Evolutionary conservation across 2,113 vertebrate species (phyloP).

Genomic region (Salvelinus namaycush): DNA sequence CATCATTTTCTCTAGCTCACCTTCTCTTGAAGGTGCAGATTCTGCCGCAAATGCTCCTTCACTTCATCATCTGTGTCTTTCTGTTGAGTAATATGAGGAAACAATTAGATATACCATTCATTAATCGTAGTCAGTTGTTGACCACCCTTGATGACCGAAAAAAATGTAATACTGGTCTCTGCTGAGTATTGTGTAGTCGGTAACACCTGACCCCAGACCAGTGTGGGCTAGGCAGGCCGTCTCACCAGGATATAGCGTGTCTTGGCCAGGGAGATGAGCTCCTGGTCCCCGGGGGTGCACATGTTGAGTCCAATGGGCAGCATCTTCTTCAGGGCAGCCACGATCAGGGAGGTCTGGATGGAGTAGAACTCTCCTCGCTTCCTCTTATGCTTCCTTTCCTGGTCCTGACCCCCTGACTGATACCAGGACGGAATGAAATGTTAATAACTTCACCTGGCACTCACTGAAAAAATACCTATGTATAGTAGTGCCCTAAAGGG

Average conservation of each 20-base stretch:
- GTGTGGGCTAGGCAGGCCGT: not conserved
- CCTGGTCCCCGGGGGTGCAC: slow-evolving; percentile 97
- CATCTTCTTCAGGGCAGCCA: slow-evolving; percentile 98
- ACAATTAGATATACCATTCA: not conserved
- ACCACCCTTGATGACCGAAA: no score
- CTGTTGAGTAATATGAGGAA: slow-evolving; percentile 69
- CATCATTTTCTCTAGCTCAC: slow-evolving; percentile 63
- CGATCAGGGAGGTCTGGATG: slow-evolving; percentile 95
- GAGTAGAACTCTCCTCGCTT: slow-evolving; percentile 95
- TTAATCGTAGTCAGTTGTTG: no score
- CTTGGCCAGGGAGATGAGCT: slow-evolving; percentile 94
- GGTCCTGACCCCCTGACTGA: slow-evolving; percentile 95
- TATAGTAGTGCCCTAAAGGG: no score
- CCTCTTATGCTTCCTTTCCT: slow-evolving; percentile 94
- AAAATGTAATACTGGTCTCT: no score
- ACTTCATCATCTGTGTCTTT: slow-evolving; percentile 97
- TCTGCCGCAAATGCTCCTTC: slow-evolving; percentile 90
- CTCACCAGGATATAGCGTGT: slow-evolving; percentile 88
- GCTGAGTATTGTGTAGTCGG: no score
- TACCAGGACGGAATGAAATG: slow-evolving; percentile 12
- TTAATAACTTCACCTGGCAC: no score
- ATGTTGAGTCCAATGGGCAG: slow-evolving; percentile 97
- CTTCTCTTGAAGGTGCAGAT: slow-evolving; percentile 94
- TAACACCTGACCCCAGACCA: not conserved
- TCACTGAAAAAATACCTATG: no score